phyloP scores from a whole-genome alignment of 2,113 vertebrate species.

The Polyodon spathula region DNA sequence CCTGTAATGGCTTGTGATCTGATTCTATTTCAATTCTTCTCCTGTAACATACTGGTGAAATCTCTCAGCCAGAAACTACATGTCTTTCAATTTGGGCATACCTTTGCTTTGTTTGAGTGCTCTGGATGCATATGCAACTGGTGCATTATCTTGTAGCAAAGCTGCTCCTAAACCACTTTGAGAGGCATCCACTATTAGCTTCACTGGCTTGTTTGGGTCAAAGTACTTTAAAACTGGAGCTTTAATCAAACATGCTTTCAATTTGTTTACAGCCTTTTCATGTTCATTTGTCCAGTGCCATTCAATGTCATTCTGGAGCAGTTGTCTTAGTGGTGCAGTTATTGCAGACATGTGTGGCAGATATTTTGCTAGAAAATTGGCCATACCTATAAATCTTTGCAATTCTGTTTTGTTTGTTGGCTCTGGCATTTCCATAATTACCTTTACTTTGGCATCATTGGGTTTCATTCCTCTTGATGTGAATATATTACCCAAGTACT shows the following conservation, averaged over 20 bases:
- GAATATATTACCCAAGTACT: no score
- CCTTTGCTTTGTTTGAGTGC: no score
- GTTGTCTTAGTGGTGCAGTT: neutral
- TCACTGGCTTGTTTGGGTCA: neutral
- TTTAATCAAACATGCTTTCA: neutral
- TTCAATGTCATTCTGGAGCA: neutral
- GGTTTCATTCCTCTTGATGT: neutral
- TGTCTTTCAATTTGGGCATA: neutral
- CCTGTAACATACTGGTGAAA: no score
- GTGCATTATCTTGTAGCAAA: neutral
- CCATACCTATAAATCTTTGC: neutral
- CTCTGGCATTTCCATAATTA: neutral
- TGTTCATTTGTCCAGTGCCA: neutral
- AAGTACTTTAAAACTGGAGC: neutral
- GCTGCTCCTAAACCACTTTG: neutral
- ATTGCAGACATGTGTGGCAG: neutral
- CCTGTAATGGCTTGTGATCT: neutral
- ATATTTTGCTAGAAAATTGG: neutral
- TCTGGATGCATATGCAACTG: neutral
- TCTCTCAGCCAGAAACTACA: neutral
- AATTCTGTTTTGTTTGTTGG: neutral
- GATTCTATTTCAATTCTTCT: neutral
- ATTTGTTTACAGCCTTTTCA: neutral
- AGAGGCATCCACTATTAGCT: neutral
- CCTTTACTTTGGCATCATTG: neutral